These are phyloP conservation scores for Silurus asotus DNA, from an alignment of 2,113 vertebrate species.

Conservation along the genomic window DNA sequence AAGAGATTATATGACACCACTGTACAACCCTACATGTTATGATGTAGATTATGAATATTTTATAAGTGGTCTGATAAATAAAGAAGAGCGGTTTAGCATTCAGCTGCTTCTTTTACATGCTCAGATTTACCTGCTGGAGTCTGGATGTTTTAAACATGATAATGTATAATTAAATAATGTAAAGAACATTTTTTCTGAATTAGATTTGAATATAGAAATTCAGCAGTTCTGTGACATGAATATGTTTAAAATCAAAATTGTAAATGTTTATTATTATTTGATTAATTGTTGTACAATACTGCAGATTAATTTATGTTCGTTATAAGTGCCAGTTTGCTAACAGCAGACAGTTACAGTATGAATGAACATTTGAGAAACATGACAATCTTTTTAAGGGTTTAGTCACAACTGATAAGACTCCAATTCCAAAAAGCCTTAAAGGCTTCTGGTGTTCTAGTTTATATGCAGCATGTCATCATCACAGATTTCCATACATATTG, in stretches of 20 bases:
- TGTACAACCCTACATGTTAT: not conserved
- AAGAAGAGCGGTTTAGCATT: not conserved
- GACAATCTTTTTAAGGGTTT: not conserved
- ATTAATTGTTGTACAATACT: not conserved
- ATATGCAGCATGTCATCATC: conserved; percentile 23
- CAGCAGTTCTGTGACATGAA: not conserved
- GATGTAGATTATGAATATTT: not conserved
- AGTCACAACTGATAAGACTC: conserved; percentile 21
- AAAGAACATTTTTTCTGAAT: not conserved
- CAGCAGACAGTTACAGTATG: not conserved
- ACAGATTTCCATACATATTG: conserved; percentile 43
- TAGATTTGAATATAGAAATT: not conserved
- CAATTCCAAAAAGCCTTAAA: conserved; percentile 22
- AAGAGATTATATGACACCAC: not conserved
- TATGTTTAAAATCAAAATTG: not conserved
- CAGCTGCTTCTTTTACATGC: not conserved
- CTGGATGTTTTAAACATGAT: not conserved
- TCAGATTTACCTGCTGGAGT: not conserved
- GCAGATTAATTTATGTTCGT: too few species aligned
- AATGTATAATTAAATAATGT: too few species aligned
- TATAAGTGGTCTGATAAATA: not conserved
- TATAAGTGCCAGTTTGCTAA: not conserved
- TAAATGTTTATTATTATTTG: not conserved
- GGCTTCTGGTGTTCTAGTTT: conserved; percentile 16
- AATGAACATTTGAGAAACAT: conserved; percentile 7